Evolutionary conservation across 2,113 vertebrate species (phyloP), one percentile per base, ranked within the genome.

Genomic region (Nanorana parkeri): DNA sequence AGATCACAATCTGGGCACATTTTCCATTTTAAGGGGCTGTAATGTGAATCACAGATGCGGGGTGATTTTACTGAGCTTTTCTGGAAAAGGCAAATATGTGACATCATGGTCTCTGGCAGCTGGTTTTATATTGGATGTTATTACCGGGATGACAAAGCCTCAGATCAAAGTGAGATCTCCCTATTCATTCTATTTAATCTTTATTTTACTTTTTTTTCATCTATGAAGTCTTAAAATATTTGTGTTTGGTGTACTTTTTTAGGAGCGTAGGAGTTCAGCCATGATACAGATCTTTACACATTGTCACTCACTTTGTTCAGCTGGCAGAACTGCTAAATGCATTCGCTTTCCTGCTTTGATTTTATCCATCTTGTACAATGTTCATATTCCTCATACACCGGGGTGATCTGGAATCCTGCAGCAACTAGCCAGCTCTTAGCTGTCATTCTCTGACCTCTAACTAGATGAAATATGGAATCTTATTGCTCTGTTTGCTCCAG

Each of bases 11-110:
- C 55, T 41, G 56, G 69, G 47, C 28, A 61, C 29, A 47, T 76
- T 76, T 76, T 76, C 73, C 73, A 76, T 76, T 63, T 76, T 76
- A 76, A 63, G 60, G n/a, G 56, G 24, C 61, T 76, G 73, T 76
- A 63, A 76, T 47, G 60, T 20, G 36, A 51, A 76, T 8, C 73
- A 63, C 56, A 76, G 60, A 76, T 41, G 73, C 21, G n/a, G 21
- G 29, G 73, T 36, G 71, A 21, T 56, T 74, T 60, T 32, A 58
- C 20, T 36, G n/a, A 63, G 19, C 36, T 76, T 76, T 32, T 76
- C 63, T 63, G 73, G 32, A 76, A 17, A 64, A 63, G n/a, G 21
- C n/a, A 41, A 23, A 10, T 76, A 61, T 41, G 63, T 63, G 29
- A 76, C 73, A 76, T 76, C 58, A 76, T 76, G 58, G 36, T 60